A percentile compares a stretch with the other conserved stretches of the same genome.
Conservation (phyloP, 2,113 vertebrate species). For the Pomatostomus ruficeps region DNA sequence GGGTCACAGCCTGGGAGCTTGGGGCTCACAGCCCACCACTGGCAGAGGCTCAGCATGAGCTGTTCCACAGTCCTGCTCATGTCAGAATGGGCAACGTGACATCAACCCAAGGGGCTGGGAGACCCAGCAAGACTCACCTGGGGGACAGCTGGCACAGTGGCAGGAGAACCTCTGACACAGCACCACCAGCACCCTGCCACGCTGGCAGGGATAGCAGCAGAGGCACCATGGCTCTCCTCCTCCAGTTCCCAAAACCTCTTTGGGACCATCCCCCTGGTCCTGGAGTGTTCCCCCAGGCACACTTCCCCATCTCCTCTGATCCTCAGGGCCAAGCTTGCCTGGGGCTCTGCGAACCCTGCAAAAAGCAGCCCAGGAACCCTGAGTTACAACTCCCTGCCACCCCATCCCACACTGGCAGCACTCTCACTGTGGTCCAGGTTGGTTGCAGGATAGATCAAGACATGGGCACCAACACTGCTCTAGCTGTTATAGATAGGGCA, state of each 20-base stretch:
- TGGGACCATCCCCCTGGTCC: neutral
- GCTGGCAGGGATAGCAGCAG: neutral
- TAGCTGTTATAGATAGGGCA: rapidly evolving
- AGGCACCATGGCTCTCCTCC: neutral
- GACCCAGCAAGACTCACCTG: neutral
- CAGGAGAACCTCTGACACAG: neutral
- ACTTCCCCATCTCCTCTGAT: neutral
- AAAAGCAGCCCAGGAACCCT: neutral
- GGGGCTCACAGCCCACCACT: neutral
- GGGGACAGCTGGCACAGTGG: neutral
- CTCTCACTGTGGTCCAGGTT: neutral
- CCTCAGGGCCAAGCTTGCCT: neutral
- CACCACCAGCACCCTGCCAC: neutral
- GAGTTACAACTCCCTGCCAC: neutral
- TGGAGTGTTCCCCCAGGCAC: neutral
- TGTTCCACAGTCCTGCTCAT: neutral
- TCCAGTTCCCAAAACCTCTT: neutral
- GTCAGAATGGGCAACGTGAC: neutral
- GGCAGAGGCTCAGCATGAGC: neutral
- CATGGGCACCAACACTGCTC: rapidly evolving
- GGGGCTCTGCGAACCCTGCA: neutral
- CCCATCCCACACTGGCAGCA: neutral
- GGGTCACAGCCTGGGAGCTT: neutral
- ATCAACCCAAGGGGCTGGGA: rapidly evolving
- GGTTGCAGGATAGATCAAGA: neutral